Evolutionary conservation across 2,113 vertebrate genomes (phyloP).

Genomic region (Coturnix japonica): DNA sequence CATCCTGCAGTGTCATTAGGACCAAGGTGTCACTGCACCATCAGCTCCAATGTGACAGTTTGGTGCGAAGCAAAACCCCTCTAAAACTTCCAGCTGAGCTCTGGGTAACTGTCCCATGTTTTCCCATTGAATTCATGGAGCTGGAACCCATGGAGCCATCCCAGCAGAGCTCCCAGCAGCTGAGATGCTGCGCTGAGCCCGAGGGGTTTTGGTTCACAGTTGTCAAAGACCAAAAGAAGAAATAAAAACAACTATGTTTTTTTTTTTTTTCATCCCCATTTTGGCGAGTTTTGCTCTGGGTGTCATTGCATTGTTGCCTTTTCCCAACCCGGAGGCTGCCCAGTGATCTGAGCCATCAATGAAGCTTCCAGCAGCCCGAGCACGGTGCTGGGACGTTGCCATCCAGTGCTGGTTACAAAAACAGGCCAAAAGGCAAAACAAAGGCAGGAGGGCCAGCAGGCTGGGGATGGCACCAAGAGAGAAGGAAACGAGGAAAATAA

Average conservation of each 20-base stretch:
- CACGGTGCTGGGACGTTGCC: slow-evolving; percentile 37
- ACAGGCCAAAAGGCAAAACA: slow-evolving; percentile 14
- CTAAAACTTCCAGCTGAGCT: accelerated
- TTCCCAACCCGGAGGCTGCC: slow-evolving; percentile 35
- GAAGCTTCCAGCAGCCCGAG: slow-evolving; percentile 40
- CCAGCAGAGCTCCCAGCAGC: background rate
- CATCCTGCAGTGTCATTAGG: background rate
- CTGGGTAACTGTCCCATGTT: background rate
- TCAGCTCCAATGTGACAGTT: background rate
- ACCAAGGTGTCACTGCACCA: accelerated
- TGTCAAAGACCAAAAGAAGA: background rate
- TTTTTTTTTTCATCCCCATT: background rate
- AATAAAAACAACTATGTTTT: too few species aligned
- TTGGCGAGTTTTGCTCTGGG: background rate
- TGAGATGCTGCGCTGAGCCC: background rate
- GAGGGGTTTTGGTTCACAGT: background rate
- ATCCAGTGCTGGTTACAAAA: background rate
- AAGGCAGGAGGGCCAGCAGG: slow-evolving; percentile 32
- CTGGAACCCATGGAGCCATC: background rate
- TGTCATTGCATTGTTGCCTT: background rate
- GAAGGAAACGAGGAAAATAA: background rate
- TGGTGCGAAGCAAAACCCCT: background rate
- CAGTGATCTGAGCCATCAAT: slow-evolving; percentile 24
- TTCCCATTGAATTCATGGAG: background rate
- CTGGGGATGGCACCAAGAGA: background rate